Percentiles rank a stretch among this genome's conserved stretches.
Conservation (phyloP, 2,888 invertebrate species). For the Perizoma affinitatum region DNA sequence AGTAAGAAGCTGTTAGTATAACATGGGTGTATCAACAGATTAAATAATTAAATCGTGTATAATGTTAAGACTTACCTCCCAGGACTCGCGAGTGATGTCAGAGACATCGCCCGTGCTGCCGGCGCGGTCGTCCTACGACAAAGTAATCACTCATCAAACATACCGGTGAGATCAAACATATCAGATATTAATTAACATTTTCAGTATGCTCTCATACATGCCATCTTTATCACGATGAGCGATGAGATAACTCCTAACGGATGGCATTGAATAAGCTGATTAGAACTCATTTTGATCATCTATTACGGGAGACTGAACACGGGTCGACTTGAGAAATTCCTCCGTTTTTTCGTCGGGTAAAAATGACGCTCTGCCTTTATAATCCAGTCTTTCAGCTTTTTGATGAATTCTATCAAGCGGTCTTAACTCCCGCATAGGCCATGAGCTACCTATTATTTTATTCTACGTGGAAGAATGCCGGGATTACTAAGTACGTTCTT, state of each 20-base stretch:
- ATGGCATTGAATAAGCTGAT: conserved; percentile 39
- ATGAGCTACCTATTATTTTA: too few relatives aligned
- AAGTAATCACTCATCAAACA: conserved; percentile 39
- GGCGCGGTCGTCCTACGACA: conserved; percentile 80
- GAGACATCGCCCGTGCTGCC: conserved; percentile 89
- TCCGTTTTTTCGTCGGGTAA: too few relatives aligned
- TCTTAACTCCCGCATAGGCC: too few relatives aligned
- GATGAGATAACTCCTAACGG: conserved; percentile 52
- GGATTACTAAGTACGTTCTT: too few relatives aligned
- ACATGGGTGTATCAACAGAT: conserved; percentile 22
- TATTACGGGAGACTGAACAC: background rate
- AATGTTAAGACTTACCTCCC: conserved; percentile 90
- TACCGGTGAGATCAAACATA: conserved; percentile 9
- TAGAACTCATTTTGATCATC: conserved; percentile 3
- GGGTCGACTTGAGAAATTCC: too few relatives aligned
- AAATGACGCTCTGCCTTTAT: too few relatives aligned
- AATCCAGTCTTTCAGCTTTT: too few relatives aligned
- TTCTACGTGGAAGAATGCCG: too few relatives aligned
- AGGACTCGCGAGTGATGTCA: conserved; percentile 93
- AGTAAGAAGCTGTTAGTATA: conserved; percentile 29
- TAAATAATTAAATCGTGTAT: background rate
- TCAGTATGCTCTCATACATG: conserved; percentile 39
- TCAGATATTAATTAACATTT: conserved; percentile 35
- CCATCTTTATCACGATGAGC: conserved; percentile 64
- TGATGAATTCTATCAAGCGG: too few relatives aligned